Evolutionary conservation across 1,140 invertebrate genomes (phyloP), one percentile per base, ranked within the genome.

Genomic region (Wiebesia pumilae): DNA sequence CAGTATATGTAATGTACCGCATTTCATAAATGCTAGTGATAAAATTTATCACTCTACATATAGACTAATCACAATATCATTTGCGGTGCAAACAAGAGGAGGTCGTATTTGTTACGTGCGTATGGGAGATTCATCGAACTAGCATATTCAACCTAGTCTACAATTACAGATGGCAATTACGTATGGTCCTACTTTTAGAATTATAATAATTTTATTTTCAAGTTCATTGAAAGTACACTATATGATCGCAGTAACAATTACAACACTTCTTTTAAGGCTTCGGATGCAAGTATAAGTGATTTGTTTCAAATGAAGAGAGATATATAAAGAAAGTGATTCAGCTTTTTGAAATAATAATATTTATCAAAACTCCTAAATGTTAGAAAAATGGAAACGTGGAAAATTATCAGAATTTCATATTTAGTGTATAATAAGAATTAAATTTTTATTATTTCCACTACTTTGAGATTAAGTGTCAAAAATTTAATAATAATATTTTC

Each of bases 21-120:
- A 87, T 87, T 84, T 87, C 62, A 77, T 85, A 71, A 85, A 84
- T 87, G 82, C 71, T 85, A 81, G 78, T 85, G 69, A 81, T 87
- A 30, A 51, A 85, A 84, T 83, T 81, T 35, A 87, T 87, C 78
- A 83, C 62, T 54, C 24, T 83, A 69, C 58, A 67, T 67, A n/a
- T 87, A 81, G 30, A 73, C 19, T 85, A 81, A 77, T 85, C 54
- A 81, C 79, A 51, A 30, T 82, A 82, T 78, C 73, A 67, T n/a
- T 30, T 30, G 73, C 35, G 67, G 40, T 81, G 80, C 30, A 78
- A 75, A 43, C 9, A 43, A 27, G 21, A 62, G 73, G 47, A 71
- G 33, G 77, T 71, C 33, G 75, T 87, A 81, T 38, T 87, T 87
- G 81, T 87, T 87, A 87, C 81, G 30, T 51, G 27, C 47, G 54